Evolutionary conservation across 2,113 vertebrate species (phyloP), one percentile per base, ranked within the genome.

Genomic region (Hypocryptadius cinnamomeus): DNA sequence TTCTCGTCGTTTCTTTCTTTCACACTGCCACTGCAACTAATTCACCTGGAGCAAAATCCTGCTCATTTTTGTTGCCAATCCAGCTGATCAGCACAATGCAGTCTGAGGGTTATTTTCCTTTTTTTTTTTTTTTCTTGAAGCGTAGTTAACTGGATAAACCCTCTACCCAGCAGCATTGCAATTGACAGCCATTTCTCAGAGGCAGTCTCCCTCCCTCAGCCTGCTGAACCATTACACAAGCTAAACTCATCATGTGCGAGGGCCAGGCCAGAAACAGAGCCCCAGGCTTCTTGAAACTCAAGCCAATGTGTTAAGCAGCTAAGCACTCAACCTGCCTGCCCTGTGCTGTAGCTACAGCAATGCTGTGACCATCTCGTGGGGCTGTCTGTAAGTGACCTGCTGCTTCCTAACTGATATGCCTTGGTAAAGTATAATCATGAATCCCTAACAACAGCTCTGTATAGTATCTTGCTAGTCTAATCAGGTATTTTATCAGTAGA

Each of bases 401-500:
- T 95, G 11, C 92, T 94, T 87, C 78, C 86, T 92, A 81, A 37
- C 48, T 65, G 85, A 93, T 93, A 79, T 65, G 51, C 70, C 78
- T 44, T 42, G 56, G 77, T 90, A 77, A 50, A 89, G 37, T 44
- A 68, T 37, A 93, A 69, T 92, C 86, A 81, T 84, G 94, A 88
- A 92, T 71, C 57, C 25, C 4, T 83, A 88, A 90, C 94, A 95
- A 89, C 65, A 85, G 51, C 70, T 61, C 81, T 85, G 48, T 70
- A 37, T 87, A 90, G 39, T 71, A 79, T 79, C 79, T 94, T 90
- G 59, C 77, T 92, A 87, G 96, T 94, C 85, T 93, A 96, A 97
- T 95, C 92, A 89, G 76, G 60, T 87, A 81, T 95, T 95, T 97
- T 96, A 95, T 69, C 78, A 76, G 84, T 85, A 87, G 78, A 10